These are phyloP conservation scores for Maccullochella peelii DNA, from an alignment of 2,113 vertebrate genomes.

Conservation along the genomic window DNA sequence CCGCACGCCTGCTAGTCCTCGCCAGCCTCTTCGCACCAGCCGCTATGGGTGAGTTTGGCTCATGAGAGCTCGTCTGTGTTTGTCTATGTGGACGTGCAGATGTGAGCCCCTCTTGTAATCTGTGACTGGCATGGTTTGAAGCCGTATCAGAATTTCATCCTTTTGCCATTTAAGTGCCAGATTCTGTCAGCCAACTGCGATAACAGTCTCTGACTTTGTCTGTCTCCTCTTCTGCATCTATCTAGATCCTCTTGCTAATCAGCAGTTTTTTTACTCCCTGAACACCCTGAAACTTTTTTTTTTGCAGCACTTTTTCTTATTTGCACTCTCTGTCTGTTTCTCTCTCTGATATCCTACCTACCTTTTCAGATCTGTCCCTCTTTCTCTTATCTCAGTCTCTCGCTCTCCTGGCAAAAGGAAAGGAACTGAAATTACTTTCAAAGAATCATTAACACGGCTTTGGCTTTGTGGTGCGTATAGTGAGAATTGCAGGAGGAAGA, in stretches of 20 bases:
- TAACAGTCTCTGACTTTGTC: slow-evolving; percentile 53
- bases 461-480: slow-evolving; percentile 11
- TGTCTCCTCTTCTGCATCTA: slow-evolving; percentile 45
- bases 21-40: slow-evolving; percentile 88
- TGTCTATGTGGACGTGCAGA: slow-evolving; percentile 26
- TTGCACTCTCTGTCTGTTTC: slow-evolving; percentile 27
- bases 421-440: slow-evolving; percentile 60
- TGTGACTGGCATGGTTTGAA: slow-evolving; percentile 38
- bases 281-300: slow-evolving; percentile 46
- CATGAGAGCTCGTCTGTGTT: slow-evolving; percentile 5
- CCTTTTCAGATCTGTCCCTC: slow-evolving; percentile 54
- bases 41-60: slow-evolving; percentile 87
- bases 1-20: slow-evolving; percentile 90
- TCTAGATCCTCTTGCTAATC: slow-evolving; percentile 60
- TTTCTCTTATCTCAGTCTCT: slow-evolving; percentile 36
- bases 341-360: slow-evolving; percentile 31
- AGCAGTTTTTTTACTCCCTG: slow-evolving; percentile 54
- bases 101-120: slow-evolving; percentile 15
- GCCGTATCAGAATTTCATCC: slow-evolving; percentile 24
- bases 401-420: slow-evolving; percentile 55
- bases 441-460: slow-evolving; percentile 46
- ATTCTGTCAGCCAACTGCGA: slow-evolving; percentile 49
- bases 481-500: slow-evolving; percentile 3
- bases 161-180: slow-evolving; percentile 35
- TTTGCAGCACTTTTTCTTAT: slow-evolving; percentile 14